Evolutionary conservation across 2,113 vertebrate species (phyloP).

Genomic region (Columba livia): DNA sequence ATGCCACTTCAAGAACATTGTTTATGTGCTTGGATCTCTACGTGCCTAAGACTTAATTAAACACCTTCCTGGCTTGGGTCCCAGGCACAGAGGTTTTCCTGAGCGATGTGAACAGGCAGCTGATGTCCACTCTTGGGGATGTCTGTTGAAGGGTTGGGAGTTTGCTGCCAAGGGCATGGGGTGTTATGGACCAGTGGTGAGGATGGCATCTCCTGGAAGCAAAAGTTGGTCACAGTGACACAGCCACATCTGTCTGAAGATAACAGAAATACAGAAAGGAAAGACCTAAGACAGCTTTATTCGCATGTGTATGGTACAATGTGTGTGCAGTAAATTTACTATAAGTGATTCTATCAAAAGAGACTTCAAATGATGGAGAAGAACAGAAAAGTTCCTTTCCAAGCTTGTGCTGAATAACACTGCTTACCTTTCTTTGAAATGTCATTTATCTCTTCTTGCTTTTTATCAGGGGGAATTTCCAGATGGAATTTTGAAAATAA

Average conservation of each 20-base stretch:
- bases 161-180: neutral
- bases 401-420: neutral
- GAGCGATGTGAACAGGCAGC: neutral
- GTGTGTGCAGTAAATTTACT: neutral
- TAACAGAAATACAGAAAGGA: neutral
- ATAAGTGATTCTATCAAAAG: neutral
- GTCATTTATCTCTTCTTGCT: neutral
- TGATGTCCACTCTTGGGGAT: neutral
- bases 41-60: neutral
- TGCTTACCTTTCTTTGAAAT: constrained; percentile 40
- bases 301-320: accelerated
- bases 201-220: neutral
- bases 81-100: neutral
- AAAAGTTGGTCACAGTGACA: neutral
- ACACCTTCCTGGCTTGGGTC: neutral
- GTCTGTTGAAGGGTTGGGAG: neutral
- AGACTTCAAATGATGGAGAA: neutral
- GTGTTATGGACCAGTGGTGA: accelerated
- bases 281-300: neutral
- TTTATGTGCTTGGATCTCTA: neutral
- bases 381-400: neutral
- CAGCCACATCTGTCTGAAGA: neutral
- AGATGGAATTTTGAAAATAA: neutral
- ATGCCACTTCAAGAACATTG: neutral
- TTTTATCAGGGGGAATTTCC: neutral